A percentile compares a stretch with the other conserved stretches of the same genome.
Evolutionary conservation across 2,797 vertebrate species (phyloP).

Genomic region (Helostoma temminkii): DNA sequence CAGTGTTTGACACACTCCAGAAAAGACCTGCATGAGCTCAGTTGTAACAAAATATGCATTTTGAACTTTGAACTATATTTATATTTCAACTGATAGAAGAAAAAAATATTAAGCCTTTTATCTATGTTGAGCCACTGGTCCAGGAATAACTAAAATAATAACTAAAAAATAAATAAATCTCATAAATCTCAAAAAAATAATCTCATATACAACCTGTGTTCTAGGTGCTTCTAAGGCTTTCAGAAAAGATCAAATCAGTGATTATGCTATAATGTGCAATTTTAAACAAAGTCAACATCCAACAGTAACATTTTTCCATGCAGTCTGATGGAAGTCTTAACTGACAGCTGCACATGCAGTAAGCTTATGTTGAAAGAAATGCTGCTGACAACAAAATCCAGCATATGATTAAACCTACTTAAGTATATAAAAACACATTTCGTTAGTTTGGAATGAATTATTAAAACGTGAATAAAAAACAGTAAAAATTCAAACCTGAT

Average conservation of each 20-base stretch:
- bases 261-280: conserved; percentile 40
- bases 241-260: conserved; percentile 56
- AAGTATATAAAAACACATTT: conserved; percentile 60
- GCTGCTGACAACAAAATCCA: conserved; percentile 60
- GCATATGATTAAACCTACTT: conserved; percentile 63
- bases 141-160: conserved; percentile 35
- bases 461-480: conserved; percentile 52
- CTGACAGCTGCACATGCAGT: conserved; percentile 38
- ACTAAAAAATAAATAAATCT: neutral
- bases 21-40: conserved; percentile 7
- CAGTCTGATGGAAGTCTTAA: conserved; percentile 43
- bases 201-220: conserved; percentile 7
- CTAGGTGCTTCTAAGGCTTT: conserved; percentile 24
- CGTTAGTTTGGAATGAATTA: conserved; percentile 52
- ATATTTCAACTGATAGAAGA: conserved; percentile 17
- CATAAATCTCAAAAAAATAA: too few relatives aligned
- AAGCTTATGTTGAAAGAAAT: conserved; percentile 48
- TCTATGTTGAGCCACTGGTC: conserved; percentile 5
- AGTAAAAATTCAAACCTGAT: conserved; percentile 47
- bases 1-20: conserved; percentile 11
- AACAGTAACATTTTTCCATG: conserved; percentile 27
- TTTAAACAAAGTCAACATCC: conserved; percentile 49
- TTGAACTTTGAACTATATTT: conserved; percentile 17
- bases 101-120: too few relatives aligned
- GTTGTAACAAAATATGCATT: neutral